These are phyloP conservation scores for Carduelis carduelis DNA, from an alignment of 2,797 vertebrate species.

Conservation along the genomic window DNA sequence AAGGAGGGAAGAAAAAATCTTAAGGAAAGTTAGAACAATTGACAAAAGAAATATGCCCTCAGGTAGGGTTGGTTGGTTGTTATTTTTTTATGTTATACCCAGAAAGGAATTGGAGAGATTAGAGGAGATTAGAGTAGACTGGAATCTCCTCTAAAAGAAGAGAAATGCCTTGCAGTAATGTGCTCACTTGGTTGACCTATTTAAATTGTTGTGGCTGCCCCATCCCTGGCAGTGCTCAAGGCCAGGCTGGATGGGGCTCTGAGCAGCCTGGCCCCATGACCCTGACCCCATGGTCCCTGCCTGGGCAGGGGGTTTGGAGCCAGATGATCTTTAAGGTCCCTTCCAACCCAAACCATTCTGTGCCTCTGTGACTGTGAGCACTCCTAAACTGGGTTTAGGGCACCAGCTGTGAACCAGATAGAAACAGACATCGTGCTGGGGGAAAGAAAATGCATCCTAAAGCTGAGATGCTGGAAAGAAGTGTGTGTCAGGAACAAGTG, in stretches of 20 bases:
- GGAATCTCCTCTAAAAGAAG: background rate
- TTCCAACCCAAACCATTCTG: background rate
- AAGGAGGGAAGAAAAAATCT: background rate
- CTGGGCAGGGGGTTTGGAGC: background rate
- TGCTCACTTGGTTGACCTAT: background rate
- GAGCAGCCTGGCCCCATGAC: background rate
- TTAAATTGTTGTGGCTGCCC: background rate
- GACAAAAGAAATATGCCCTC: background rate
- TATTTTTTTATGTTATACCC: background rate
- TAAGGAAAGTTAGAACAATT: background rate
- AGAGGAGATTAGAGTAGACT: background rate
- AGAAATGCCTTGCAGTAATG: background rate
- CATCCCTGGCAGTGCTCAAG: background rate
- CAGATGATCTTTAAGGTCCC: accelerated
- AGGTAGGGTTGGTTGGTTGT: background rate
- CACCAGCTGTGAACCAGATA: background rate
- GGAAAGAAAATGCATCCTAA: background rate
- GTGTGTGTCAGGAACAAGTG: accelerated
- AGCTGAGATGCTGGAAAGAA: background rate
- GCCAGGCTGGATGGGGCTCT: background rate
- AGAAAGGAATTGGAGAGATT: background rate
- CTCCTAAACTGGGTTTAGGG: background rate
- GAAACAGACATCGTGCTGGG: background rate
- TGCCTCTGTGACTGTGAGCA: background rate
- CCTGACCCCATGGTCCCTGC: too few species aligned